A percentile compares a stretch with the other conserved stretches of the same genome.
Conservation (phyloP, 2,113 vertebrate species). For the Scolopax mira region DNA sequence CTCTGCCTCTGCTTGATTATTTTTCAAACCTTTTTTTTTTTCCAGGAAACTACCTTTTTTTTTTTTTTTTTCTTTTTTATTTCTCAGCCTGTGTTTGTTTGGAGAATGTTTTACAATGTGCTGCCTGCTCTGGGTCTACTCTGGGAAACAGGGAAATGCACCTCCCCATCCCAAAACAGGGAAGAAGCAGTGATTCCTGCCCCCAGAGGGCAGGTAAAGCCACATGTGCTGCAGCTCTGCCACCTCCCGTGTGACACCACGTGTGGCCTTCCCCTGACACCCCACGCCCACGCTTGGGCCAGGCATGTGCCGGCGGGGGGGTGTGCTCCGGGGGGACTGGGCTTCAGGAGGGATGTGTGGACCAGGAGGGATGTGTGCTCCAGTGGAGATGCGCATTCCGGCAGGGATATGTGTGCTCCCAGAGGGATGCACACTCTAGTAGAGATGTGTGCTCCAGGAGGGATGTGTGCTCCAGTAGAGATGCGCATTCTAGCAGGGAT, state of each 20-base stretch:
- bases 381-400: too few relatives aligned
- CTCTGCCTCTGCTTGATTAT: constrained; percentile 37
- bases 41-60: constrained; percentile 49
- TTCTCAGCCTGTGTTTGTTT: constrained; percentile 9
- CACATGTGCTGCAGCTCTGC: neutral
- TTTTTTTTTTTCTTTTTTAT: too few relatives aligned
- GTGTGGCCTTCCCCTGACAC: neutral
- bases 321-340: rapidly evolving
- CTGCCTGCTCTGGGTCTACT: neutral
- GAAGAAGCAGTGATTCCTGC: too few relatives aligned
- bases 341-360: too few relatives aligned
- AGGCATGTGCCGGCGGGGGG: rapidly evolving
- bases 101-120: constrained; percentile 3
- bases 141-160: rapidly evolving
- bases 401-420: rapidly evolving
- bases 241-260: rapidly evolving
- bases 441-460: neutral
- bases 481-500: too few relatives aligned
- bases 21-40: constrained; percentile 6
- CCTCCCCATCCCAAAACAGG: neutral
- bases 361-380: too few relatives aligned
- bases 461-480: too few relatives aligned
- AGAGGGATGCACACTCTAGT: too few relatives aligned
- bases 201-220: neutral
- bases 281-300: rapidly evolving